Conservation (phyloP, 1,140 invertebrate genomes). For the Battus philenor region DNA sequence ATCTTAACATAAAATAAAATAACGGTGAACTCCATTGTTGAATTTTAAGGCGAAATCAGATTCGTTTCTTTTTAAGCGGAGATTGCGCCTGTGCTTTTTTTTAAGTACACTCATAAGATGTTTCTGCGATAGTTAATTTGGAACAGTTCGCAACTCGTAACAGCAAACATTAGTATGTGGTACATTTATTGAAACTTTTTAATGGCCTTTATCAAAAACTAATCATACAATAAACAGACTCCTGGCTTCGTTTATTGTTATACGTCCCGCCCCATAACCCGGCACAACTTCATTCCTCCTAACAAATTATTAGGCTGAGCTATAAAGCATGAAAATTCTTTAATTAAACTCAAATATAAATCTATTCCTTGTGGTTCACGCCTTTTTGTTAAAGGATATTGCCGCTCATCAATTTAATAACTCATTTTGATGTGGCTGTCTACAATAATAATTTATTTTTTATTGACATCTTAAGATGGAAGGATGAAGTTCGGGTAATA, state of each 20-base stretch:
- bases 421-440: constrained; percentile 28
- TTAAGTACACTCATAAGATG: too few species aligned
- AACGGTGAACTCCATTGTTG: too few species aligned
- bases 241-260: constrained; percentile 28
- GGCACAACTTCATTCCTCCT: constrained; percentile 11
- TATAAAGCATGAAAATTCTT: constrained; percentile 58
- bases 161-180: background rate
- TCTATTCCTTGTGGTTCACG: constrained; percentile 53
- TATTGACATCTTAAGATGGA: constrained; percentile 17
- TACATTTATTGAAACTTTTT: constrained; percentile 4
- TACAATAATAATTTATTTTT: constrained; percentile 36
- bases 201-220: constrained; percentile 1
- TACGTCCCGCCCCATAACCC: constrained; percentile 5
- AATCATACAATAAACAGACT: constrained; percentile 19
- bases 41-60: too few species aligned
- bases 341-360: constrained; percentile 64
- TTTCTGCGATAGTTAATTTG: too few species aligned
- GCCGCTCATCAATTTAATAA: constrained; percentile 59
- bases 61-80: too few species aligned
- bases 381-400: constrained; percentile 49
- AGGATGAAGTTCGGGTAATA: constrained; percentile 3
- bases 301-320: constrained; percentile 36
- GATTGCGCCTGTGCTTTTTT: too few species aligned
- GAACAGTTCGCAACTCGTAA: too few species aligned
- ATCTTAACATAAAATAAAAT: too few species aligned